These are phyloP conservation scores for Eurytoma adleriae DNA, from an alignment of 2,888 invertebrate species.

Conservation along the genomic window DNA sequence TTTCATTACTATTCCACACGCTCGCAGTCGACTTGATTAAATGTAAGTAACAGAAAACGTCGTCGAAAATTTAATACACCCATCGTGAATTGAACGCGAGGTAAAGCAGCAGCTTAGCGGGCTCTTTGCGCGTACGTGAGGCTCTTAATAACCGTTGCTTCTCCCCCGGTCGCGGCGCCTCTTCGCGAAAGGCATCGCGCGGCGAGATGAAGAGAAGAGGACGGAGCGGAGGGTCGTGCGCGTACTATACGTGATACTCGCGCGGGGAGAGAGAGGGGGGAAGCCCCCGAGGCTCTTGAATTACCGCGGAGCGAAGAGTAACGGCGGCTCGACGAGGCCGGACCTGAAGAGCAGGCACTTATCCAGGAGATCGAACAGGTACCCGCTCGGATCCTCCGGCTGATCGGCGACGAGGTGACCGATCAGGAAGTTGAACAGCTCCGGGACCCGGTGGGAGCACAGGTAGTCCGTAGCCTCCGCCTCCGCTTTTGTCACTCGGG, in stretches of 20 bases:
- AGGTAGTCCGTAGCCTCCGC: constrained; percentile 73
- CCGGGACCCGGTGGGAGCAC: constrained; percentile 73
- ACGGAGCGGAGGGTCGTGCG: neutral
- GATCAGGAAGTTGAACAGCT: constrained; percentile 76
- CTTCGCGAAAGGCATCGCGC: neutral
- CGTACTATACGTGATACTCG: neutral
- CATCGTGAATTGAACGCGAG: too few species aligned
- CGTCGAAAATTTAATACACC: too few species aligned
- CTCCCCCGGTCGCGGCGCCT: constrained; percentile 24
- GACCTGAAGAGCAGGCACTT: constrained; percentile 76
- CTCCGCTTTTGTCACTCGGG: constrained; percentile 64
- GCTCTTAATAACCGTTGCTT: constrained; percentile 42
- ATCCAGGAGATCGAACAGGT: constrained; percentile 75
- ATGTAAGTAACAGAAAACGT: too few species aligned
- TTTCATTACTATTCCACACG: too few species aligned
- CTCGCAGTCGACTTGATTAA: too few species aligned
- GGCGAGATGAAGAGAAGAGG: neutral
- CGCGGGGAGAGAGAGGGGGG: too few species aligned
- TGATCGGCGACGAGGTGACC: constrained; percentile 74
- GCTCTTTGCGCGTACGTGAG: constrained; percentile 19
- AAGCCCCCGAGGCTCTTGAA: neutral
- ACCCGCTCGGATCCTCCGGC: constrained; percentile 75
- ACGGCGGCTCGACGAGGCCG: constrained; percentile 75
- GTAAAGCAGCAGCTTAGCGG: too few species aligned
- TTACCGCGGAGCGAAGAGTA: constrained; percentile 73